Evolutionary conservation across 2,113 vertebrate species (phyloP).

Genomic region (Condylura cristata): DNA sequence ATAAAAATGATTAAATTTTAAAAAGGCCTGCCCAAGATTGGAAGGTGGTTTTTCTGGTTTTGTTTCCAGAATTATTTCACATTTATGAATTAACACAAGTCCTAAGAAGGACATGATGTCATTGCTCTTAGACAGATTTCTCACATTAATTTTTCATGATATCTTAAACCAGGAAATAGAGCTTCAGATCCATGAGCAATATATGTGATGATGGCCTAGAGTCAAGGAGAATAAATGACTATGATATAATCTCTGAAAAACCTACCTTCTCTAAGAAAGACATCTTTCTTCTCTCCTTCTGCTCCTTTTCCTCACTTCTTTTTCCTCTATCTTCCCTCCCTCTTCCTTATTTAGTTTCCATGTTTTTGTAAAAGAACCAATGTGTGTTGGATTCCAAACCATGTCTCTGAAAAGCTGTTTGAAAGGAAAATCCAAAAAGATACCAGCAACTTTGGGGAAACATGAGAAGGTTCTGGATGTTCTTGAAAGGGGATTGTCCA

Average conservation of each 20-base stretch:
- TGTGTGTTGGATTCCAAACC: slow-evolving; percentile 65
- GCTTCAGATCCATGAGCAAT: slow-evolving; percentile 28
- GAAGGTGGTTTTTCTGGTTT: slow-evolving; percentile 57
- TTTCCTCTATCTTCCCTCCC: not conserved
- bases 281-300: slow-evolving; percentile 32
- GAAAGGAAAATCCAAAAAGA: slow-evolving; percentile 57
- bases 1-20: slow-evolving; percentile 58
- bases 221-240: slow-evolving; percentile 41
- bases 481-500: not conserved
- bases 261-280: slow-evolving; percentile 51
- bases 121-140: slow-evolving; percentile 64
- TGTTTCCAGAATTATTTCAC: slow-evolving; percentile 76
- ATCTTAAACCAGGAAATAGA: slow-evolving; percentile 66
- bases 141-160: slow-evolving; percentile 34
- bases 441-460: slow-evolving; percentile 46
- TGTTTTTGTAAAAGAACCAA: slow-evolving; percentile 9
- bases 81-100: slow-evolving; percentile 61
- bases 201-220: not conserved
- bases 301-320: slow-evolving; percentile 2
- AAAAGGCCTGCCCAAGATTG: not conserved
- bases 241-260: slow-evolving; percentile 55
- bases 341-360: not conserved
- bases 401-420: slow-evolving; percentile 69
- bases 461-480: not conserved
- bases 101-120: slow-evolving; percentile 40